Base-by-base conservation (phyloP, 2,888 invertebrate species). In the Parnassius mnemosyne region DNA sequence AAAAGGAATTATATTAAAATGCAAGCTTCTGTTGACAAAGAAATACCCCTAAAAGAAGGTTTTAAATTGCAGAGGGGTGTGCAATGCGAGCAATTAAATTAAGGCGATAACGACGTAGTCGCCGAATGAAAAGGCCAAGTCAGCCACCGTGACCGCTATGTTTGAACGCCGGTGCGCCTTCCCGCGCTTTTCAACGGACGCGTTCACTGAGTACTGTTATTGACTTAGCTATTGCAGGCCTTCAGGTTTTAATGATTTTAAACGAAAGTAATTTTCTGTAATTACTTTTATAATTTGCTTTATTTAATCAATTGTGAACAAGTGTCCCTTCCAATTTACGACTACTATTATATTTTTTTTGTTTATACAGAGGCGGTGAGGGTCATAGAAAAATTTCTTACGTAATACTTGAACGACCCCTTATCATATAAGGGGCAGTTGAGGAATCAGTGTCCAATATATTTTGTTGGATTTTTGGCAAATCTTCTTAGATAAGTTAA, bases 81-180 rank as follows among this genome's bases (percentile, higher is more conserved):
- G 69, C 66, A 67, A 65, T 66, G 67, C 66, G 69, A 66, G 75
- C 71, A 74, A 77, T 76, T 75, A 76, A 75, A 76, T 76, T 69
- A 74, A 70, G 69, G 69, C 64, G 69, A 69, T 73, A 74, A 71
- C 69, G 66, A 61, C 66, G 70, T 54, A 64, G 66, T 67, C 69
- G 64, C 54, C 58, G 54, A 65, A 66, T 66, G 63, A 66, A 66
- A 63, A 59, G 59, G 66, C 71, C 66, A 67, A 67, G 68, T 68
- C 65, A 68, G 65, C 65, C 68, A 68, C 64, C 64, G 64, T 61
- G 66, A 59, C 64, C 70, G 69, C 70, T 65, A 64, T 70, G 68
- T 71, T 68, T 64, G 65, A 63, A 46, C 41, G 63, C 20, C 46
- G 42, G 16, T 41, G 57, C 47, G 46, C 47, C 57, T 67, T 65